phyloP scores from a whole-genome alignment of 2,113 vertebrate genomes.

The Anguilla rostrata region DNA sequence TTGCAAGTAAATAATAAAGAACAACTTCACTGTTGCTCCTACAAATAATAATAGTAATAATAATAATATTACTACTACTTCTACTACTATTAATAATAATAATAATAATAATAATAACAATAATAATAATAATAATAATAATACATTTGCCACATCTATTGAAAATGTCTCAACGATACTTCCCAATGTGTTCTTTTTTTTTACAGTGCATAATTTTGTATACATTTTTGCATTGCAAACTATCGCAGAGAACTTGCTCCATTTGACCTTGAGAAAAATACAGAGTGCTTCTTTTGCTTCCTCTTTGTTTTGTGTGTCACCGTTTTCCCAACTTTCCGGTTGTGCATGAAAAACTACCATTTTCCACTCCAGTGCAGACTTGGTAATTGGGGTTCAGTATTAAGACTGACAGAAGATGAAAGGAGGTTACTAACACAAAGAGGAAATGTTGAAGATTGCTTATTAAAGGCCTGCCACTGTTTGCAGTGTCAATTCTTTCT shows the following conservation, averaged over 20 bases:
- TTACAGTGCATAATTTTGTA: neutral
- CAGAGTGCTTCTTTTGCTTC: neutral
- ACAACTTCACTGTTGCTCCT: too few relatives aligned
- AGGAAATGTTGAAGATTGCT: constrained; percentile 71
- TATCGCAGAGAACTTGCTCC: neutral
- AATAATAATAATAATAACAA: too few relatives aligned
- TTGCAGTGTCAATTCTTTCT: constrained; percentile 59
- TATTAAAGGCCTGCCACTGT: constrained; percentile 71
- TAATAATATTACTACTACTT: too few relatives aligned
- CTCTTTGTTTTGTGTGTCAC: neutral
- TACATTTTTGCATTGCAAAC: neutral
- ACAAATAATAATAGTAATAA: too few relatives aligned
- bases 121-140: too few relatives aligned
- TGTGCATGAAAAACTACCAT: constrained; percentile 53
- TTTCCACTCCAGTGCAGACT: constrained; percentile 69
- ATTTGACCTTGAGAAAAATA: neutral
- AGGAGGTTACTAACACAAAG: constrained; percentile 69
- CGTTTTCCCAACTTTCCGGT: neutral
- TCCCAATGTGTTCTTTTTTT: neutral
- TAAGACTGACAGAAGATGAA: constrained; percentile 74
- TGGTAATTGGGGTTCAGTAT: constrained; percentile 69
- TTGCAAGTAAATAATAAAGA: neutral
- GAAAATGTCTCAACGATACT: too few relatives aligned
- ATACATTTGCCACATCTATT: too few relatives aligned
- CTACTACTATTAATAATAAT: too few relatives aligned